These are phyloP conservation scores for Cynoglossus semilaevis DNA, from an alignment of 2,113 vertebrate genomes.

Conservation along the genomic window DNA sequence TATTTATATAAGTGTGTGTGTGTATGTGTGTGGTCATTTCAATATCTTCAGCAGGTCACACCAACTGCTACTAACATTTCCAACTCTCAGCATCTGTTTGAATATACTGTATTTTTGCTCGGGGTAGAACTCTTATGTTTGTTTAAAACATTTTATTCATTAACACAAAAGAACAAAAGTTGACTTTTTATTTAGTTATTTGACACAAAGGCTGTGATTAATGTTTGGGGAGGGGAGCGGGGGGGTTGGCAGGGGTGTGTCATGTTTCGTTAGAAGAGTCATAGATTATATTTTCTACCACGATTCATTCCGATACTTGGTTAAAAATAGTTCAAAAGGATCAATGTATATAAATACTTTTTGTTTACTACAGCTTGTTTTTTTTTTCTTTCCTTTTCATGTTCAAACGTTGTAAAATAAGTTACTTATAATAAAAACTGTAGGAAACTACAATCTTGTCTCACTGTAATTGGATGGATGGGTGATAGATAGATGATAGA, in stretches of 20 bases:
- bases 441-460: slow-evolving; percentile 74
- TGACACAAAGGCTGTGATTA: slow-evolving; percentile 69
- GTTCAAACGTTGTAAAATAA: slow-evolving; percentile 76
- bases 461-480: slow-evolving; percentile 17
- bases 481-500: too few relatives aligned
- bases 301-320: slow-evolving; percentile 76
- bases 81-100: slow-evolving; percentile 68
- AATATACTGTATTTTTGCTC: slow-evolving; percentile 81
- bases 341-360: slow-evolving; percentile 75
- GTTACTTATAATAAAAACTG: slow-evolving; percentile 79
- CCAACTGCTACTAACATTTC: slow-evolving; percentile 76
- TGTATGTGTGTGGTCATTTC: slow-evolving; percentile 57
- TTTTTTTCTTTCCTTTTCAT: slow-evolving; percentile 68
- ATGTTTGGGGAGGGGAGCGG: slow-evolving; percentile 56
- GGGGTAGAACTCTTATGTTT: slow-evolving; percentile 75
- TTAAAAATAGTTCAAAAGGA: slow-evolving; percentile 77
- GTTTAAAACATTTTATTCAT: slow-evolving; percentile 81
- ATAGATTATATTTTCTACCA: slow-evolving; percentile 71
- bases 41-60: slow-evolving; percentile 57
- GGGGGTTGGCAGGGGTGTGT: slow-evolving; percentile 34
- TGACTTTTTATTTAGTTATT: slow-evolving; percentile 81
- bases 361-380: slow-evolving; percentile 51
- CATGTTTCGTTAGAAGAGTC: slow-evolving; percentile 72
- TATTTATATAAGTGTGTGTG: slow-evolving; percentile 32
- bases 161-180: slow-evolving; percentile 80